A percentile compares a stretch with the other conserved stretches of the same genome.
Evolutionary conservation across 2,113 vertebrate genomes (phyloP).

Genomic region (Hemichromis elongatus): DNA sequence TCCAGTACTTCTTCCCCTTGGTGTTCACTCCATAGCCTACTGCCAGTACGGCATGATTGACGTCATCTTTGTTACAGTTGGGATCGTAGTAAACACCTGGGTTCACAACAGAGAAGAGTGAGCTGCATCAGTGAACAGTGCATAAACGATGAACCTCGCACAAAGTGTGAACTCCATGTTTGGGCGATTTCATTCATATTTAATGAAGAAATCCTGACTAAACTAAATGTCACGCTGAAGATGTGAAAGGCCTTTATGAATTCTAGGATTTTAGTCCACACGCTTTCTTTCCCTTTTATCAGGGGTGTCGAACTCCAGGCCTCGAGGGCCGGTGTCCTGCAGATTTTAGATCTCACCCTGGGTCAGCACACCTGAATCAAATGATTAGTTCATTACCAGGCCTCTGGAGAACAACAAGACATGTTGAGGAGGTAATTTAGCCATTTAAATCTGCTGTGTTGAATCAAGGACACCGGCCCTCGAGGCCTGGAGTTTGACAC

Average conservation of each 20-base stretch:
- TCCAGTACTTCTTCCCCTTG: constrained; percentile 88
- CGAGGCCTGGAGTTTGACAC: no score
- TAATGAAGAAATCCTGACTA: background rate
- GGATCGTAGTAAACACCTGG: constrained; percentile 88
- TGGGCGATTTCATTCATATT: background rate
- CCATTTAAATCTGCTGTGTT: no score
- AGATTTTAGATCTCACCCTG: no score
- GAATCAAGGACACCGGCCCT: no score
- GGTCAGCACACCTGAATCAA: no score
- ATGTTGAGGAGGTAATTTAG: no score
- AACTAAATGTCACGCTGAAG: no score
- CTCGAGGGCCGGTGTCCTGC: no score
- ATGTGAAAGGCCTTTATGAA: background rate
- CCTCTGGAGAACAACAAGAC: no score
- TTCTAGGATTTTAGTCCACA: background rate
- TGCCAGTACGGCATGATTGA: constrained; percentile 90
- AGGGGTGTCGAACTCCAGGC: no score
- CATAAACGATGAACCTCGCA: rapidly evolving
- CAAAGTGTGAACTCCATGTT: background rate
- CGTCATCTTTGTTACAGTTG: constrained; percentile 77
- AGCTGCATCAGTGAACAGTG: background rate
- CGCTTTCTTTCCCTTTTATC: background rate
- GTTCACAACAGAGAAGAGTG: background rate
- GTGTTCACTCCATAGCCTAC: constrained; percentile 83
- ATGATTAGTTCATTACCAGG: no score